Conservation (phyloP, 2,113 vertebrate species). For the Plestiodon gilberti region DNA sequence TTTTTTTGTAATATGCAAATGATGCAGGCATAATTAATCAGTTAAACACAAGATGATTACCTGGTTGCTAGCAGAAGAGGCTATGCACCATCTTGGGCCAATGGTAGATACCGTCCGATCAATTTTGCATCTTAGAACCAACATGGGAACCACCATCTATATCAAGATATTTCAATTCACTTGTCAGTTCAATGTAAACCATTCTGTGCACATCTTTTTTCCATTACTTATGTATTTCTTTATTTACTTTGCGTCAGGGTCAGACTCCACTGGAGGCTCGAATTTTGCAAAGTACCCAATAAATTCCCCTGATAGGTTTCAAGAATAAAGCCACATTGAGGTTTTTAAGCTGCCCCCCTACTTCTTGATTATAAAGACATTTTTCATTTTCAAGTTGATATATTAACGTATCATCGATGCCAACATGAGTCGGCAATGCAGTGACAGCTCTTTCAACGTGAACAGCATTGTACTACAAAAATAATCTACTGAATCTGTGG, state of each 20-base stretch:
- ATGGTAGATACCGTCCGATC: no score
- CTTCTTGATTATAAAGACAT: slow-evolving; percentile 32
- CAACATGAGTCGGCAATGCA: not conserved
- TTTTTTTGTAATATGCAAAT: not conserved
- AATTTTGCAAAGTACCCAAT: slow-evolving; percentile 11
- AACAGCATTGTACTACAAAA: slow-evolving; percentile 7
- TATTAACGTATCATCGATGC: slow-evolving; percentile 12
- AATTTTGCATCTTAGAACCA: not conserved
- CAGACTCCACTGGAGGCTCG: not conserved
- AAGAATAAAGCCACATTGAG: not conserved
- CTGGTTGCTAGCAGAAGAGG: not conserved
- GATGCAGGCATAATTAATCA: not conserved
- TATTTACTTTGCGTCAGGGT: not conserved
- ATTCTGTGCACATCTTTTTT: not conserved
- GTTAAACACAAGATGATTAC: not conserved
- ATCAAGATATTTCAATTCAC: not conserved
- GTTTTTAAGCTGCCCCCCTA: not conserved
- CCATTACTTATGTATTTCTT: not conserved
- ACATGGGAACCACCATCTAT: not conserved
- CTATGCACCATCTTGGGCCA: not conserved
- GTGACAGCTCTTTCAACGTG: slow-evolving; percentile 13
- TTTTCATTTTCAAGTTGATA: slow-evolving; percentile 29
- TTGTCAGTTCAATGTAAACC: not conserved
- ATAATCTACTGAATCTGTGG: slow-evolving; percentile 17
- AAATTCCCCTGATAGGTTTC: not conserved